Percentiles rank a stretch among this genome's conserved stretches.
Evolutionary conservation across 2,113 vertebrate species (phyloP).

Genomic region (Notothenia coriiceps): DNA sequence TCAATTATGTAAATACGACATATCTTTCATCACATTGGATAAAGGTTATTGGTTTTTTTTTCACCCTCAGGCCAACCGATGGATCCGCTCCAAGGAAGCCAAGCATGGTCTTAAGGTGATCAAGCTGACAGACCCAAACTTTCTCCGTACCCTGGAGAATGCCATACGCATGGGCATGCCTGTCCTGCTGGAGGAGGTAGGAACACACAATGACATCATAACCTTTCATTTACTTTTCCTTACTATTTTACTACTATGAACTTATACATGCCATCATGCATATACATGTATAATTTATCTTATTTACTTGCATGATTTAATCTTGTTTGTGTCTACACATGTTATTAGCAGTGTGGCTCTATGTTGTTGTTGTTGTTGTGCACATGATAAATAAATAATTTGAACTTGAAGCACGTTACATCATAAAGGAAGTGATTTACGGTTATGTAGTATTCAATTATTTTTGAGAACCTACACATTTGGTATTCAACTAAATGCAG

Average conservation of each 20-base stretch:
- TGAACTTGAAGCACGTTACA: not conserved
- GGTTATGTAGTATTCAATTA: not conserved
- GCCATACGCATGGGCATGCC: slow-evolving; percentile 87
- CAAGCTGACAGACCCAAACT: slow-evolving; percentile 87
- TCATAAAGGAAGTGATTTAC: not conserved
- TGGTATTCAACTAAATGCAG: no score
- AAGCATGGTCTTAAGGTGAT: slow-evolving; percentile 87
- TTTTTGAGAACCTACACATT: no score
- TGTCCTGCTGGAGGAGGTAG: slow-evolving; percentile 88
- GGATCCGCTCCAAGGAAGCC: slow-evolving; percentile 88
- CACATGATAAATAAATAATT: no score
- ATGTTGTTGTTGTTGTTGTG: no score
- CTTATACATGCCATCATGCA: no score
- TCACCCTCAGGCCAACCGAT: slow-evolving; percentile 86
- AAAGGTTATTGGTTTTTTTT: not conserved
- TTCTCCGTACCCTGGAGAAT: slow-evolving; percentile 88
- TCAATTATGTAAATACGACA: not conserved
- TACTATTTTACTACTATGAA: no score
- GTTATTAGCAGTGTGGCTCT: no score
- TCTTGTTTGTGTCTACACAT: no score
- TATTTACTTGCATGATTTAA: no score
- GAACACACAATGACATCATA: not conserved
- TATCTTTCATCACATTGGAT: not conserved
- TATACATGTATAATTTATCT: no score
- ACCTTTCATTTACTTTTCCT: no score